Conservation (phyloP, 1,140 invertebrate species). For the Spodoptera frugiperda region DNA sequence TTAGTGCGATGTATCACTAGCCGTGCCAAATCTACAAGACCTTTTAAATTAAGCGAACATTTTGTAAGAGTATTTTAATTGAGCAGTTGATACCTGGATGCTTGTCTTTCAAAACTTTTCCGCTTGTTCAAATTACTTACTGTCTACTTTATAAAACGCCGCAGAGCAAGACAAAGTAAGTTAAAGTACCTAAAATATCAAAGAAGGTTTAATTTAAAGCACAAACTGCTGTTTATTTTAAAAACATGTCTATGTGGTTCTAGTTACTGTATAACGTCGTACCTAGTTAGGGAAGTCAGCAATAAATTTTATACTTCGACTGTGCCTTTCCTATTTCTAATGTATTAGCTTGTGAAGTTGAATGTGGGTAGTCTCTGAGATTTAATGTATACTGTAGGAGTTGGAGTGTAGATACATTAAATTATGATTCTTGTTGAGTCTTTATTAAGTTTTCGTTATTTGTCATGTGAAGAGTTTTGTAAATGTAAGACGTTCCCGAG, state of each 20-base stretch:
- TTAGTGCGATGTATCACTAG: slow-evolving; percentile 62
- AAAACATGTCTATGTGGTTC: slow-evolving; percentile 58
- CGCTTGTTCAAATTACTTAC: slow-evolving; percentile 45
- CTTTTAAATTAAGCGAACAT: slow-evolving; percentile 51
- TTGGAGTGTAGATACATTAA: slow-evolving; percentile 60
- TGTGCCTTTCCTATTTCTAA: slow-evolving; percentile 86
- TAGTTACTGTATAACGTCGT: slow-evolving; percentile 62
- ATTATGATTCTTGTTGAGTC: slow-evolving; percentile 61
- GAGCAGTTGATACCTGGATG: slow-evolving; percentile 43
- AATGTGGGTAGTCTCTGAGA: slow-evolving; percentile 72
- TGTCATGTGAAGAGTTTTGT: slow-evolving; percentile 54
- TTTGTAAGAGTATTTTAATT: slow-evolving; percentile 53
- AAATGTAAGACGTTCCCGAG: slow-evolving; percentile 49
- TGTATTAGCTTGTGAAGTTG: slow-evolving; percentile 77
- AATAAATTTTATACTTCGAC: slow-evolving; percentile 86
- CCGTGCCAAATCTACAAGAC: slow-evolving; percentile 75
- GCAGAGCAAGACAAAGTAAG: slow-evolving; percentile 43
- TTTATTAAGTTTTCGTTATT: slow-evolving; percentile 60
- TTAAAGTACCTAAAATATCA: slow-evolving; percentile 54
- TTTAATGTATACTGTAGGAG: slow-evolving; percentile 77
- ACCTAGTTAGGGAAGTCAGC: slow-evolving; percentile 83
- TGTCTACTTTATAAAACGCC: slow-evolving; percentile 44
- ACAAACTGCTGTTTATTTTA: slow-evolving; percentile 58
- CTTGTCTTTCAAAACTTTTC: slow-evolving; percentile 50
- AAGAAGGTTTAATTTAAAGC: slow-evolving; percentile 47